These are phyloP conservation scores for Osmerus eperlanus DNA, from an alignment of 2,113 vertebrate species.

Conservation along the genomic window DNA sequence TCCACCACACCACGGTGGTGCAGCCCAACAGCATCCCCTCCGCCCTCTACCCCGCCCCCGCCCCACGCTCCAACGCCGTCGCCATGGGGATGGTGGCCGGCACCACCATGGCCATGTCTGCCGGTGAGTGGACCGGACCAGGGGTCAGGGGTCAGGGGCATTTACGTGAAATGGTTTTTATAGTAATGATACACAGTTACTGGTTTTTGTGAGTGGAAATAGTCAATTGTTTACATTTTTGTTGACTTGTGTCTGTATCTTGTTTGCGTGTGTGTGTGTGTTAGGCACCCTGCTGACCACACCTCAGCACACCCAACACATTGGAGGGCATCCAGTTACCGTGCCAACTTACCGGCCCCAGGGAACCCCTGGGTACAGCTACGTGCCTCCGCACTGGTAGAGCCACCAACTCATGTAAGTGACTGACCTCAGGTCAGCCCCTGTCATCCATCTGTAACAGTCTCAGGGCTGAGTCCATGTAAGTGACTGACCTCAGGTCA, in stretches of 20 bases:
- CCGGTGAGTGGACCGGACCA: conserved; percentile 73
- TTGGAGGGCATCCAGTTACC: conserved; percentile 93
- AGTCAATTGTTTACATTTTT: neutral
- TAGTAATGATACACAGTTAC: neutral
- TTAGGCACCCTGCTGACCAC: conserved; percentile 96
- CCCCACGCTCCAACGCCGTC: conserved; percentile 85
- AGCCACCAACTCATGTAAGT: conserved; percentile 66
- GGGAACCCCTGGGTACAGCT: conserved; percentile 98
- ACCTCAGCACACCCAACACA: conserved; percentile 90
- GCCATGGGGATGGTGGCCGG: conserved; percentile 98
- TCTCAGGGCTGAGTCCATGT: too few relatives aligned
- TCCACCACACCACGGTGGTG: conserved; percentile 99
- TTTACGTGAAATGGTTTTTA: neutral
- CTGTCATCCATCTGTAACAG: neutral
- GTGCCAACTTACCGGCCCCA: conserved; percentile 99
- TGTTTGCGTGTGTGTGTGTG: neutral
- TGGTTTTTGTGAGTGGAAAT: neutral
- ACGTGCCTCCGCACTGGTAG: conserved; percentile 99
- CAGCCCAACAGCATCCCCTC: conserved; percentile 99
- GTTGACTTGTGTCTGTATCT: neutral
- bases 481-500: too few relatives aligned
- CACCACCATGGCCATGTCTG: conserved; percentile 99
- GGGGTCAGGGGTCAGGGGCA: neutral
- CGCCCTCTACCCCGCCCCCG: conserved; percentile 90
- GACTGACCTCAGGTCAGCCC: too few relatives aligned